Evolutionary conservation across 2,113 vertebrate genomes (phyloP).

Genomic region (Arvicanthis niloticus): DNA sequence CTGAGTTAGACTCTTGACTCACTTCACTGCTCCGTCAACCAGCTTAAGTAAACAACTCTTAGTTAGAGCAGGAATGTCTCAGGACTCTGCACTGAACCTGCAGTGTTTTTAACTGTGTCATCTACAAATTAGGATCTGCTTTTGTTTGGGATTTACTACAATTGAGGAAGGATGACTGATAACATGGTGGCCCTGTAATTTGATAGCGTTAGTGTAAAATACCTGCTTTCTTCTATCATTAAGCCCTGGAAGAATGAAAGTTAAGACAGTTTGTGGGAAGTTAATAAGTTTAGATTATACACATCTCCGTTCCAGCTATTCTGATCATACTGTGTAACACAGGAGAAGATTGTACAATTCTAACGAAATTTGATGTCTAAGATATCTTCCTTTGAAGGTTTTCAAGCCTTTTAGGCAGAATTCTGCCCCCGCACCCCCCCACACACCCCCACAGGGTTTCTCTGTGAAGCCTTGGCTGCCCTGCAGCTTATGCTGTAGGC

Average conservation of each 20-base stretch:
- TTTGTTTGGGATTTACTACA: conserved; percentile 64
- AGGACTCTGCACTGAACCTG: conserved; percentile 19
- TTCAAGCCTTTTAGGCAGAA: conserved; percentile 44
- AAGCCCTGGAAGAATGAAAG: conserved; percentile 64
- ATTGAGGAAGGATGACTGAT: conserved; percentile 52
- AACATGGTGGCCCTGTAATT: conserved; percentile 66
- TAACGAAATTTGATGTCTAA: conserved; percentile 60
- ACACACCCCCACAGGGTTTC: background rate
- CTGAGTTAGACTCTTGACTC: conserved; percentile 7
- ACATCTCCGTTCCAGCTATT: conserved; percentile 46
- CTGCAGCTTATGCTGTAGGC: background rate
- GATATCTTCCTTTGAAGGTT: conserved; percentile 20
- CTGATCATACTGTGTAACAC: background rate
- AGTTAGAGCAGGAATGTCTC: background rate
- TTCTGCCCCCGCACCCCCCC: too few relatives aligned
- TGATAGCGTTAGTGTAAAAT: conserved; percentile 64
- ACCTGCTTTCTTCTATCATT: conserved; percentile 54
- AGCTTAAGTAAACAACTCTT: background rate
- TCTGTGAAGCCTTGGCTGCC: background rate
- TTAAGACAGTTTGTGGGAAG: conserved; percentile 67
- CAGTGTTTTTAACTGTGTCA: conserved; percentile 53
- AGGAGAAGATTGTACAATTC: background rate
- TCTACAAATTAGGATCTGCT: conserved; percentile 60
- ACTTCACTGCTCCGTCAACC: conserved; percentile 5
- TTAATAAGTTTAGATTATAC: conserved; percentile 62